Conservation (phyloP, 2,888 invertebrate species). For the Hipparchia sbordonii region DNA sequence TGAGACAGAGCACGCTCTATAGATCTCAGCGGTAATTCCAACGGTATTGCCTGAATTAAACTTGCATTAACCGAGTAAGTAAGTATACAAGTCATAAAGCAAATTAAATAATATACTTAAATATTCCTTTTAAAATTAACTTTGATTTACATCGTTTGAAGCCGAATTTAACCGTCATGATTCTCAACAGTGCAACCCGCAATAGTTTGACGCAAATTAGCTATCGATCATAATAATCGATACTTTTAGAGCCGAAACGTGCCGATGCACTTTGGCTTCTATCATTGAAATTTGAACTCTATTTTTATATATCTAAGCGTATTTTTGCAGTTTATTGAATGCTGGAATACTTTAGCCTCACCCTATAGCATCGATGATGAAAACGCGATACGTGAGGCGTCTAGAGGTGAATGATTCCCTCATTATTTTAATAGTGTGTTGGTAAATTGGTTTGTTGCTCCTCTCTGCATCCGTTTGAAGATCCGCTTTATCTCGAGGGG, state of each 20-base stretch:
- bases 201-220: conserved; percentile 52
- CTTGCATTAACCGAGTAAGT: too few species aligned
- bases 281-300: conserved; percentile 14
- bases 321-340: background rate
- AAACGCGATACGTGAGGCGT: conserved; percentile 59
- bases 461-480: conserved; percentile 17
- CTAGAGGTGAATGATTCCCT: conserved; percentile 60
- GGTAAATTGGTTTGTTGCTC: conserved; percentile 53
- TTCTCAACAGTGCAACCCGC: conserved; percentile 48
- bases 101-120: too few species aligned
- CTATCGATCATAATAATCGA: conserved; percentile 55
- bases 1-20: too few species aligned
- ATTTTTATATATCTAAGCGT: background rate
- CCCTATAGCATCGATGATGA: conserved; percentile 58
- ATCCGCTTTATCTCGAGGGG: conserved; percentile 6
- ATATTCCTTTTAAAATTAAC: background rate
- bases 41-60: too few species aligned
- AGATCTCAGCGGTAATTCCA: too few species aligned
- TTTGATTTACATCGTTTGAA: background rate
- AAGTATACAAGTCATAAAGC: too few species aligned
- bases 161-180: conserved; percentile 22
- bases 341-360: conserved; percentile 31
- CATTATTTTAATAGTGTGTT: conserved; percentile 66
- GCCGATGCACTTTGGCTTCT: conserved; percentile 30
- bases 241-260: conserved; percentile 49